A percentile compares a stretch with the other conserved stretches of the same genome.
Conservation (phyloP, 2,113 vertebrate genomes). For the Triplophysa tibetana region DNA sequence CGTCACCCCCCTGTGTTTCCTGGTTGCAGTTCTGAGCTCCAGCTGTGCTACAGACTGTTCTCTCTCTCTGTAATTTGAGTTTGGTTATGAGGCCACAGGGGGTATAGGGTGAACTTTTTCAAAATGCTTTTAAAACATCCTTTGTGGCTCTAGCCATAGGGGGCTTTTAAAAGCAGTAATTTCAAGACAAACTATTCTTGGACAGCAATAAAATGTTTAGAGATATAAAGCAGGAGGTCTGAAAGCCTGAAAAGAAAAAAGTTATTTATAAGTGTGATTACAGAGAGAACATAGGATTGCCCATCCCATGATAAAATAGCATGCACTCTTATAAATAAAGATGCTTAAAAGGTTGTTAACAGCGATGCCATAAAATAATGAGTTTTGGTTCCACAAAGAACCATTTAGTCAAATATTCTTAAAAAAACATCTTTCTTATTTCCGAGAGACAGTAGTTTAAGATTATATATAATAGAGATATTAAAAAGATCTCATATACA, state of each 20-base stretch:
- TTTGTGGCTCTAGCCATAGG: conserved; percentile 18
- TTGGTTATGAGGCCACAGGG: neutral
- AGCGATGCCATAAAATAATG: too few relatives aligned
- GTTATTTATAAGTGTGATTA: neutral
- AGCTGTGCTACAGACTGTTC: neutral
- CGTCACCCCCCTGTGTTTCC: neutral
- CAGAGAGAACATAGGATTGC: neutral
- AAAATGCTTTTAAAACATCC: neutral
- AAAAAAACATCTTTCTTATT: too few relatives aligned
- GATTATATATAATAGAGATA: too few relatives aligned
- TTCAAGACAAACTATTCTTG: conserved; percentile 38
- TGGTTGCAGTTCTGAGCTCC: conserved; percentile 14
- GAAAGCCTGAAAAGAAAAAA: neutral
- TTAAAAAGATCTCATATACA: too few relatives aligned
- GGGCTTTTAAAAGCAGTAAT: conserved; percentile 47
- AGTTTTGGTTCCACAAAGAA: too few relatives aligned
- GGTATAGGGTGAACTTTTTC: conserved; percentile 37
- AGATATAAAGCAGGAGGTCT: neutral
- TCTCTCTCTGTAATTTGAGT: neutral
- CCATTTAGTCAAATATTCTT: too few relatives aligned
- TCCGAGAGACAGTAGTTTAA: too few relatives aligned
- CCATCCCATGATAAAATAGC: neutral
- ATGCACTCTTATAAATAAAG: too few relatives aligned
- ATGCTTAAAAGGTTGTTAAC: too few relatives aligned
- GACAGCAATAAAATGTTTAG: conserved; percentile 4